Percentiles rank a stretch among this genome's conserved stretches.
phyloP scores from a whole-genome alignment of 1,140 invertebrate genomes.

The Proctacanthus coquilletti region DNA sequence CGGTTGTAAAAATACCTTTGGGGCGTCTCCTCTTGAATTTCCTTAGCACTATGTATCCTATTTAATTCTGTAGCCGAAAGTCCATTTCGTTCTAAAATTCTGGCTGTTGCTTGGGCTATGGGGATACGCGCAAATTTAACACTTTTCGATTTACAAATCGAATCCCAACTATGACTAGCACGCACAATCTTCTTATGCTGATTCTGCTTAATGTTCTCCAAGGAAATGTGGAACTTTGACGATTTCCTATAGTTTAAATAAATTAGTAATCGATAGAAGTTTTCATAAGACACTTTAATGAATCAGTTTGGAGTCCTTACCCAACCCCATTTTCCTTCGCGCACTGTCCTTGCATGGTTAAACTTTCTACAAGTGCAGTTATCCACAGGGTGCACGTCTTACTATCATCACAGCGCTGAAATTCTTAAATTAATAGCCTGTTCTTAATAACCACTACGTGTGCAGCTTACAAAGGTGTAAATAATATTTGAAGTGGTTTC shows the following conservation, averaged over 20 bases:
- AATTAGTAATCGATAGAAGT: too few species aligned
- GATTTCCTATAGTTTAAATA: neutral
- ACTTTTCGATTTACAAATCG: neutral
- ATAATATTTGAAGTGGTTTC: conserved; percentile 10
- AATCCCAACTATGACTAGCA: conserved; percentile 6
- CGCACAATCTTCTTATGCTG: neutral
- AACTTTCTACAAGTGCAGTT: conserved; percentile 10
- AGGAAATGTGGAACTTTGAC: conserved; percentile 2
- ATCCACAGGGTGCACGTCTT: conserved; percentile 11
- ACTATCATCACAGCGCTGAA: conserved; percentile 12
- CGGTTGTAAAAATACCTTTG: neutral
- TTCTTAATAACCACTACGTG: neutral
- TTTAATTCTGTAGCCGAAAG: neutral
- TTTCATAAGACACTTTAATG: too few species aligned
- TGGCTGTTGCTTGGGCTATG: conserved; percentile 6
- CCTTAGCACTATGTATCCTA: neutral
- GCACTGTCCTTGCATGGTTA: conserved; percentile 2
- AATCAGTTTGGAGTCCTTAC: too few species aligned
- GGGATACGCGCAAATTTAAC: conserved; percentile 4
- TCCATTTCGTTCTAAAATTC: conserved; percentile 8
- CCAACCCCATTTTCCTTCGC: neutral
- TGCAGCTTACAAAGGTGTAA: conserved; percentile 11
- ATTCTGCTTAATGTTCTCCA: conserved; percentile 5
- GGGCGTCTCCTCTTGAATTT: neutral
- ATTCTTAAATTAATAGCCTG: neutral